Base-by-base conservation (phyloP, 2,113 vertebrate genomes). In the Tupaia chinensis region DNA sequence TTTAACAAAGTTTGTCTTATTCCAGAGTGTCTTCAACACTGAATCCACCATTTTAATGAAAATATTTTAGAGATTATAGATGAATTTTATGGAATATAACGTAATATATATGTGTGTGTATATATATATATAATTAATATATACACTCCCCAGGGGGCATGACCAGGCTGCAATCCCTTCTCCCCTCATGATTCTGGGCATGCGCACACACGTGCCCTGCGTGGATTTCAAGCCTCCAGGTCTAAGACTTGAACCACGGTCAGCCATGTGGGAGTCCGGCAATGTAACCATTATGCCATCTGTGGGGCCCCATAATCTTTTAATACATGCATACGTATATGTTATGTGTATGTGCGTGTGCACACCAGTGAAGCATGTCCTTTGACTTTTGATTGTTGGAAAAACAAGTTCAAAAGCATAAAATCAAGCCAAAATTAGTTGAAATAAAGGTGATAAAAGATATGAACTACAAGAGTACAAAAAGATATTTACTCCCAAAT, bases 401-500 rank as follows among this genome's bases (percentile, higher is more conserved):
- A 91, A 83, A 91, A 20, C 19, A 91, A 6, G 2, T 87, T 54
- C 16, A 78, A 95, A 94, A 89, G 44, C 15, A 90, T 68, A 73
- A 94, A 93, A 56, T 3, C 29, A 29, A 77, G n/a, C 69, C 95
- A 76, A 87, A 90, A 72, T 65, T 34, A 4, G 2, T 77, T 68
- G 58, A 89, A 93, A 76, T 65, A 69, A 73, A 83, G 5, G 11
- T 66, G 54, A n/a, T 32, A 85, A 69, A 70, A 74, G 9, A 12
- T n/a, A 16, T 34, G 12, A 77, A 56, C 20, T 65, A 83, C 22
- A 76, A 44, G 27, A 2, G 83, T 44, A 69, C 34, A 27, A 82
- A 87, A 56, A 97, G 11, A 3, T 61, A 82, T 56, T 88, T 10
- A 9, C 58, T 97, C 89, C 23, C 27, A 91, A 93, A 85, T 65